phyloP scores from a whole-genome alignment of 2,888 invertebrate genomes.

The Drosophila infuscata region DNA sequence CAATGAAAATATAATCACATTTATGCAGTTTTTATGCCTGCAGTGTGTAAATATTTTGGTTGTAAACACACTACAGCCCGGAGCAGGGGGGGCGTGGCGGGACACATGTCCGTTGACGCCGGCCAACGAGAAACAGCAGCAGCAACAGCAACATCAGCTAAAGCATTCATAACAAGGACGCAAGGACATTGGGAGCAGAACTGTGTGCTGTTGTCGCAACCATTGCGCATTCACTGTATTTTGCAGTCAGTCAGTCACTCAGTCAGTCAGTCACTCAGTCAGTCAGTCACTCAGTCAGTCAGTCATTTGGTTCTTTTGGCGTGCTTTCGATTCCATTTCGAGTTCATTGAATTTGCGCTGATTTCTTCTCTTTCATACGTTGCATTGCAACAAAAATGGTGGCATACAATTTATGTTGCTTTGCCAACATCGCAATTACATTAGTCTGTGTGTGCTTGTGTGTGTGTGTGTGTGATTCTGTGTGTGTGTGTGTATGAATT shows the following conservation, averaged over 20 bases:
- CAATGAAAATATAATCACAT: conserved; percentile 82
- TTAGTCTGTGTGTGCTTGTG: conserved; percentile 6
- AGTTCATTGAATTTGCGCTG: conserved; percentile 80
- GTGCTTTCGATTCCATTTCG: conserved; percentile 70
- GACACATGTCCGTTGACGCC: conserved; percentile 38
- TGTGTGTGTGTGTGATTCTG: conserved; percentile 8
- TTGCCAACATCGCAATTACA: conserved; percentile 38
- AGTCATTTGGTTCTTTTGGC: conserved; percentile 20
- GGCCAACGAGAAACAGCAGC: conserved; percentile 21
- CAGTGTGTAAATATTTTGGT: conserved; percentile 80
- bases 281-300: conserved; percentile 19
- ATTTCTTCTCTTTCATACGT: conserved; percentile 63
- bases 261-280: conserved; percentile 17
- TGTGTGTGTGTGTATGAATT: conserved; percentile 41
- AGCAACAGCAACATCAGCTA: conserved; percentile 12
- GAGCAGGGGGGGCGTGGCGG: conserved; percentile 2
- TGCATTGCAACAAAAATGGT: conserved; percentile 59
- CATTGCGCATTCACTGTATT: conserved; percentile 31
- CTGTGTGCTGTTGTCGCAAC: conserved; percentile 19
- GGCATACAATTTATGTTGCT: conserved; percentile 66
- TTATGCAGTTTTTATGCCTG: conserved; percentile 81
- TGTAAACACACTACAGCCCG: conserved; percentile 57
- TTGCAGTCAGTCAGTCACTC: conserved; percentile 28
- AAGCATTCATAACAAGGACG: conserved; percentile 17
- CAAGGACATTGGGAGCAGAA: conserved; percentile 20